Conservation (phyloP, 2,888 invertebrate genomes). For the Augiades crinisus region DNA sequence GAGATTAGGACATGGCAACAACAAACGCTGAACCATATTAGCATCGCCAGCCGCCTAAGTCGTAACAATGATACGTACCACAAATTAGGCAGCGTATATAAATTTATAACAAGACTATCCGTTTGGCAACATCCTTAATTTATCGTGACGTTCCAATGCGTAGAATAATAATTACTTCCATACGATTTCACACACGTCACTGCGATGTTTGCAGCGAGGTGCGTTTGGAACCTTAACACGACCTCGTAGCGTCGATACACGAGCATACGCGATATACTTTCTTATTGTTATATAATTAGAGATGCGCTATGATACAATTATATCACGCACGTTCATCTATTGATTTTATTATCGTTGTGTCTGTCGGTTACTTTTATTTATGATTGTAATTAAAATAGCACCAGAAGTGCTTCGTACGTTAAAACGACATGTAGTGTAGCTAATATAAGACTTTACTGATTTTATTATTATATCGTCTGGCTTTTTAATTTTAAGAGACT, state of each 20-base stretch:
- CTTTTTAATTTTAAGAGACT: too few species aligned
- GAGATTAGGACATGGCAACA: too few species aligned
- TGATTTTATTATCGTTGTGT: conserved; percentile 1
- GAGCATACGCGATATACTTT: conserved; percentile 19
- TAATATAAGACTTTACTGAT: too few species aligned
- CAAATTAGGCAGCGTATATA: conserved; percentile 25
- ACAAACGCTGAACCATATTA: background rate
- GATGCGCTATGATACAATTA: conserved; percentile 9
- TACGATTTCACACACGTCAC: conserved; percentile 57
- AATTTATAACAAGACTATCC: conserved; percentile 33
- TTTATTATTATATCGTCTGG: too few species aligned
- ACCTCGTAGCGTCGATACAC: conserved; percentile 14
- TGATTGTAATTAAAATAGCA: too few species aligned
- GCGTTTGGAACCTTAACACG: conserved; percentile 22
- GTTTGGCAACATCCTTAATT: conserved; percentile 49
- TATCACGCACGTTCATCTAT: conserved; percentile 16
- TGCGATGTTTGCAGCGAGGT: conserved; percentile 30
- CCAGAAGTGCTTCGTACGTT: too few species aligned
- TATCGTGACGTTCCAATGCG: conserved; percentile 45
- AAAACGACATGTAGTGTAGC: too few species aligned
- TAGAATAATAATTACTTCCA: conserved; percentile 59
- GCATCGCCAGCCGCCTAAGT: background rate
- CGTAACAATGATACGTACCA: conserved; percentile 1
- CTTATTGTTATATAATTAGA: conserved; percentile 24
- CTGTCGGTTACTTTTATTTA: too few species aligned